Base-by-base conservation (phyloP, 2,113 vertebrate species). In the Suricata suricatta region DNA sequence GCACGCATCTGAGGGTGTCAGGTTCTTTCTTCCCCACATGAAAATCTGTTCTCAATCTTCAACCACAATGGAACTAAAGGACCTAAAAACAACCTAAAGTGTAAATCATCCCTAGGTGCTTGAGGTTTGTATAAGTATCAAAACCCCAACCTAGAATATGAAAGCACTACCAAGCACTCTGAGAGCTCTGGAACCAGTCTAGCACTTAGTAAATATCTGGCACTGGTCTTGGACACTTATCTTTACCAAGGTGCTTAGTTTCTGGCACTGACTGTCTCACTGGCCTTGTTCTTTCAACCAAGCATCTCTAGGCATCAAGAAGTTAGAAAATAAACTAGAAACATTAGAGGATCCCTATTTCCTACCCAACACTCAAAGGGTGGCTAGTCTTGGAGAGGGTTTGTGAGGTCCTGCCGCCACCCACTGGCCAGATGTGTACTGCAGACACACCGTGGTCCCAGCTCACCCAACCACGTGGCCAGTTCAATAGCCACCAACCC, bases 371-470 rank as follows among this genome's bases (percentile, higher is more conserved):
- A 7, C 5, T 33, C 33, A 23, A 69, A 95, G 52, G 23, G 41
- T 54, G 74, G 74, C 31, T 3, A n/a, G 19, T 41, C 4, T n/a
- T 17, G 12, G 19, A 2, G 3, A 47, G 33, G 38, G 77, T 91
- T 68, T 74, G 77, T 87, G 82, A 89, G 93, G 21, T 3, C 38
- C 88, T 96, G 86, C 93, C 93, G 98, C 98, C 99, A 98, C 95
- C 98, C 98, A 82, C 97, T 97, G 99, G 98, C 71, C 44, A 82
- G 19, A 74, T 19, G 7, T 31, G 44, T 38, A 66, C 11, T 74
- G 87, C 50, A 68, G 47, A 31, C 23, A 21, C 0, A 13, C 27
- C 11, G 41, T 11, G 25, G 15, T 31, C 38, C 35, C 47, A 35
- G 29, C 19, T 57, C 64, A 50, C 21, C 12, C 68, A 15, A 7